Evolutionary conservation across 2,888 invertebrate genomes (phyloP).

Genomic region (Lepidonotus clava): DNA sequence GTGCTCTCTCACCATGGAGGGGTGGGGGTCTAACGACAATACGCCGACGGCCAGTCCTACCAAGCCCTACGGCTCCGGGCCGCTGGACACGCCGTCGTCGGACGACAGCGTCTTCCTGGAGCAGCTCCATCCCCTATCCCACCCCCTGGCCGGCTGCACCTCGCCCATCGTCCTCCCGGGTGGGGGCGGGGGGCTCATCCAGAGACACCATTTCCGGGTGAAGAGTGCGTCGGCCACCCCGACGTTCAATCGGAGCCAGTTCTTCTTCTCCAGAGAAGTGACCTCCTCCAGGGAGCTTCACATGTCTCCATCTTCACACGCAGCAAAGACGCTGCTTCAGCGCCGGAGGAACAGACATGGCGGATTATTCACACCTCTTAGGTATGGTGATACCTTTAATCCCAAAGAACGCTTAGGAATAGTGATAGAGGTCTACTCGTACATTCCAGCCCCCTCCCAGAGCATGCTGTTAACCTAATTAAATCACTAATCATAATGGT

Average conservation of each 20-base stretch:
- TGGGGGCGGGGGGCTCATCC: neutral
- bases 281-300: conserved; percentile 29
- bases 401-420: too few relatives aligned
- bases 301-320: neutral
- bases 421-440: too few relatives aligned
- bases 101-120: conserved; percentile 43
- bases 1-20: neutral
- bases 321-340: conserved; percentile 21
- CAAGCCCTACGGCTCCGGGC: neutral
- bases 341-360: neutral
- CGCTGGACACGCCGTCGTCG: neutral
- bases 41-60: neutral
- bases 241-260: conserved; percentile 25
- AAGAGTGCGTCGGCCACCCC: conserved; percentile 35
- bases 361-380: conserved; percentile 26
- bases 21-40: neutral
- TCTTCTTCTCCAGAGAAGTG: conserved; percentile 43
- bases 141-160: neutral
- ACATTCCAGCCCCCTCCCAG: too few relatives aligned
- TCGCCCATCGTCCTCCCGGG: neutral
- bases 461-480: too few relatives aligned
- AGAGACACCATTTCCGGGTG: conserved; percentile 31
- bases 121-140: neutral
- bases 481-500: too few relatives aligned
- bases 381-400: neutral